These are phyloP conservation scores for Rotaria socialis DNA, from an alignment of 2,888 invertebrate species.

Conservation along the genomic window DNA sequence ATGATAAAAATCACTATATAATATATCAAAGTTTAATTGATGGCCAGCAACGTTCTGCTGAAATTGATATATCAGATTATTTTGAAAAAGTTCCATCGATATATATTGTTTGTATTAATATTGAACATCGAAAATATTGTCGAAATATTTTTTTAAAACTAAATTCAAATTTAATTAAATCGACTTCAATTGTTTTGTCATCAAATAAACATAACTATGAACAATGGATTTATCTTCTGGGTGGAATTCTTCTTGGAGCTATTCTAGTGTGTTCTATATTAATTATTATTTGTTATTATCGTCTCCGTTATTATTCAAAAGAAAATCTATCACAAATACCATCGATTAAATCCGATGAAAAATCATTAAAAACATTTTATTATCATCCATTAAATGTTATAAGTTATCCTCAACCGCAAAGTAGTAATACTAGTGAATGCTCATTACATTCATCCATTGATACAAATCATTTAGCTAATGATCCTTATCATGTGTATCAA, in stretches of 20 bases:
- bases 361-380: neutral
- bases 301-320: neutral
- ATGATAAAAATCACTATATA: neutral
- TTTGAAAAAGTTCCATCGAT: neutral
- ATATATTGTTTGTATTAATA: neutral
- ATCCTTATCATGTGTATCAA: conserved; percentile 21
- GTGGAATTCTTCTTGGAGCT: neutral
- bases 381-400: conserved; percentile 28
- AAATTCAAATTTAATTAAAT: conserved; percentile 1
- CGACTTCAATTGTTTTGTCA: neutral
- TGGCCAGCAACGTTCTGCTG: neutral
- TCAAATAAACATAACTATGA: neutral
- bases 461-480: conserved; percentile 22
- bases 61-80: neutral
- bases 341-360: neutral
- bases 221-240: neutral
- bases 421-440: conserved; percentile 28
- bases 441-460: conserved; percentile 31
- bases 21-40: neutral
- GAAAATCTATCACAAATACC: neutral
- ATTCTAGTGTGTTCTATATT: neutral
- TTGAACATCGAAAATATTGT: neutral
- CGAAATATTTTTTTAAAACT: neutral
- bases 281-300: conserved; percentile 16
- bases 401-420: conserved; percentile 22